Evolutionary conservation across 2,797 vertebrate genomes (phyloP).

Genomic region (Onychomys torridus): DNA sequence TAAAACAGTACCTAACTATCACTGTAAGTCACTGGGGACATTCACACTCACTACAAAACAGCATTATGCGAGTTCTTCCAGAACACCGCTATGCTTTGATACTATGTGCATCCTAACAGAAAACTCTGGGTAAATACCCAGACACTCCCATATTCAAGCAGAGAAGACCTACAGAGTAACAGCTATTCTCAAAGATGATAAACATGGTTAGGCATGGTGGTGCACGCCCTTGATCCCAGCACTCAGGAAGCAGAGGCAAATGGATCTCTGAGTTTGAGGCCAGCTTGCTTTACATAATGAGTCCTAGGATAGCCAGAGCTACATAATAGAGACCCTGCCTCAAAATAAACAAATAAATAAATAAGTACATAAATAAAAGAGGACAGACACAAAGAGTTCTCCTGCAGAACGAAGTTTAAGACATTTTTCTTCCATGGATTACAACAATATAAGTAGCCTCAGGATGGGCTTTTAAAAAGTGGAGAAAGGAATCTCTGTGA

Average conservation of each 20-base stretch:
- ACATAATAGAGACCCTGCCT: not conserved
- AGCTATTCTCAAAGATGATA: not conserved
- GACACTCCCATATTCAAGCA: not conserved
- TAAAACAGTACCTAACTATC: not conserved
- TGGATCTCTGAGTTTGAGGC: not conserved
- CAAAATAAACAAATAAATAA: not conserved
- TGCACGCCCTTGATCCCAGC: not conserved
- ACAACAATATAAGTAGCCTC: not conserved
- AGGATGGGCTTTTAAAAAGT: not conserved
- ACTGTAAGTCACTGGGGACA: not conserved
- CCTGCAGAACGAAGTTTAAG: not conserved
- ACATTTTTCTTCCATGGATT: not conserved
- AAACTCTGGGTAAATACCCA: conserved; percentile 14
- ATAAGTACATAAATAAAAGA: too few species aligned
- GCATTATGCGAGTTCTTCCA: not conserved
- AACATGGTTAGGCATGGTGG: not conserved
- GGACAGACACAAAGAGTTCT: not conserved
- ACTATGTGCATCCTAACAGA: not conserved
- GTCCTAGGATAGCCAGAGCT: not conserved
- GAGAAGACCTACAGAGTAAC: conserved; percentile 34
- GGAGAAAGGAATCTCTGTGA: not conserved
- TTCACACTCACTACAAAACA: not conserved
- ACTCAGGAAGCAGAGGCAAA: too few species aligned
- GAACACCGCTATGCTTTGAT: not conserved
- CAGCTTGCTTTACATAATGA: not conserved